Base-by-base conservation (phyloP, 2,113 vertebrate genomes). In the Himantopus leucocephalus region DNA sequence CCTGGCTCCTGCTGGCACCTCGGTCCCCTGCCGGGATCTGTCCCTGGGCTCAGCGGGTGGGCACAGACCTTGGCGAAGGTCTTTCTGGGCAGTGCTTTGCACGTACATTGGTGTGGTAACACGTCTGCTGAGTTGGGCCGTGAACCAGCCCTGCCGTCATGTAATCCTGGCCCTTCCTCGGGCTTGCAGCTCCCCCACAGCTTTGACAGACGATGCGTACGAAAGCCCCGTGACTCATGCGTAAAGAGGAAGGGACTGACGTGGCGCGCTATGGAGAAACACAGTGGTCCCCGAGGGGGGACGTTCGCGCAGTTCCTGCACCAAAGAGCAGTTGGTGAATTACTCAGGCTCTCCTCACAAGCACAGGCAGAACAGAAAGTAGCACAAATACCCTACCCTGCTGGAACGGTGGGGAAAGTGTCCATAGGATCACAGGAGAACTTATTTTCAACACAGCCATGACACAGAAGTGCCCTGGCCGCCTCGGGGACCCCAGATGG, bases 201-300 rank as follows among this genome's bases (percentile, higher is more conserved):
- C 77, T 70, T 18, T 26, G 21, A 9, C 19, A n/a, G 37, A 9
- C 0, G 7, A 5, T 1, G 29, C 2, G 3, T 6, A 21, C 1
- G 1, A 22, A 58, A 62, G 9, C 34, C 32, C 16, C 0, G 1
- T 2, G 21, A 19, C 13, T 32, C n/a, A 6, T 11, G 13, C 0
- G 0, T 29, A 14, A 11, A 56, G 56, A 27, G 8, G 39, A 30
- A 45, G 17, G 48, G 48, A 17, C 41, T 23, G 59, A 39, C 0
- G 1, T 0, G 0, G 23, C 0, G 3, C 0, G 2, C 52, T 37
- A 58, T 7, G 30, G 19, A 45, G 35, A 21, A 19, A 22, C 50
- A n/a, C 15, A n/a, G 59, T 0, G 0, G 35, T 34, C 29, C 47
- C 71, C 0, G 0, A 9, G 22, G 12, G 53, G n/a, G 48, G 63